These are phyloP conservation scores for Helicoverpa assulta DNA, from an alignment of 2,888 invertebrate genomes.

Conservation along the genomic window DNA sequence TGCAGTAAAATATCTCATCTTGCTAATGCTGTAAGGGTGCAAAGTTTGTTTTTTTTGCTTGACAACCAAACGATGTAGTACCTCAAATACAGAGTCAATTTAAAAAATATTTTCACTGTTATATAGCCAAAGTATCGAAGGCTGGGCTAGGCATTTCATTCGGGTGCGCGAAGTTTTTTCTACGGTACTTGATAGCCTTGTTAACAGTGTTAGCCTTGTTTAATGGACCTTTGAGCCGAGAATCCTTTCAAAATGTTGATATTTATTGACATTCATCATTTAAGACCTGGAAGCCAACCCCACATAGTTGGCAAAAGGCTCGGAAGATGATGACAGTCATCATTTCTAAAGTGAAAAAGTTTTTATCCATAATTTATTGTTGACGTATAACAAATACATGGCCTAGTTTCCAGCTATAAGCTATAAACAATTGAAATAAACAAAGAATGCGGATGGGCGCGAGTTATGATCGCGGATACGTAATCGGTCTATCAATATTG, in stretches of 20 bases:
- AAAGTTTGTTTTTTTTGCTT: too few relatives aligned
- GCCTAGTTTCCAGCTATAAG: slow-evolving; percentile 22
- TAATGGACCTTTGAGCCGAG: not conserved
- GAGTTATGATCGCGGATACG: slow-evolving; percentile 27
- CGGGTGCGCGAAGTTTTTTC: too few relatives aligned
- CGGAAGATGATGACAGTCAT: slow-evolving; percentile 10
- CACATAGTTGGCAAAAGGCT: too few relatives aligned
- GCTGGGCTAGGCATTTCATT: too few relatives aligned
- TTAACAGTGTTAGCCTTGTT: too few relatives aligned
- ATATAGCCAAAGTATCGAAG: too few relatives aligned
- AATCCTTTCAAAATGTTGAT: not conserved
- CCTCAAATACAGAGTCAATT: too few relatives aligned
- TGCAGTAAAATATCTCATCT: too few relatives aligned
- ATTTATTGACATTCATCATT: slow-evolving; percentile 23
- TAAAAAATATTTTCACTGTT: too few relatives aligned
- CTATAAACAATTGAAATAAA: slow-evolving; percentile 36
- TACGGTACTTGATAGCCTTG: too few relatives aligned
- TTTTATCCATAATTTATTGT: slow-evolving; percentile 52
- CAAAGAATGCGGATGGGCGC: slow-evolving; percentile 46
- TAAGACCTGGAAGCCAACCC: not conserved
- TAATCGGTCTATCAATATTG: slow-evolving; percentile 44
- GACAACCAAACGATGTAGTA: too few relatives aligned
- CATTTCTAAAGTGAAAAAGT: slow-evolving; percentile 15
- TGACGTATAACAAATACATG: slow-evolving; percentile 31
- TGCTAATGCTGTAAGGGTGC: too few relatives aligned